Evolutionary conservation across 2,113 vertebrate genomes (phyloP).

Genomic region (Electrona antarctica): DNA sequence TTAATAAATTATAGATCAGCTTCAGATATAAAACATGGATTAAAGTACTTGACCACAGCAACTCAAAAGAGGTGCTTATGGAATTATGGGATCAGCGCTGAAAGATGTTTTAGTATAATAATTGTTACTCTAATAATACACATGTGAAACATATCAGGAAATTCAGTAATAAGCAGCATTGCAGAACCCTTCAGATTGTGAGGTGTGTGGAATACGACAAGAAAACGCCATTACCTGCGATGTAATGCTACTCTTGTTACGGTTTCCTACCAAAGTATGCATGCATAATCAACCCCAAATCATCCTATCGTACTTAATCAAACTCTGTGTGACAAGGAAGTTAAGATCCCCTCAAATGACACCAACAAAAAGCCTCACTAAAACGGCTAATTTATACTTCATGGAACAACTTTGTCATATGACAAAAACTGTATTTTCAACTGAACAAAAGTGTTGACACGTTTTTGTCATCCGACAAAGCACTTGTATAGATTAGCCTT

Average conservation of each 20-base stretch:
- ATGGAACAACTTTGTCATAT: no score
- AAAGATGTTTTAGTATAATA: slow-evolving; percentile 14
- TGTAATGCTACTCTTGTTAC: slow-evolving; percentile 64
- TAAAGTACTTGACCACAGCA: slow-evolving; percentile 21
- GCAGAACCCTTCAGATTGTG: slow-evolving; percentile 74
- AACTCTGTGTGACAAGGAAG: slow-evolving; percentile 82
- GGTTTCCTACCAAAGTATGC: slow-evolving; percentile 70
- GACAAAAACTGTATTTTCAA: no score
- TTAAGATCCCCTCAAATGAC: slow-evolving; percentile 58
- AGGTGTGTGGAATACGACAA: slow-evolving; percentile 56
- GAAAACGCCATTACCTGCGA: slow-evolving; percentile 78
- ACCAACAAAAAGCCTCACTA: slow-evolving; percentile 82
- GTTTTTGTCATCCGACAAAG: no score
- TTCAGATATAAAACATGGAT: slow-evolving; percentile 57
- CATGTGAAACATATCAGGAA: slow-evolving; percentile 33
- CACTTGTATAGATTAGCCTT: no score
- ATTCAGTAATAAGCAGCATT: slow-evolving; percentile 56
- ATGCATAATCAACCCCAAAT: slow-evolving; percentile 48
- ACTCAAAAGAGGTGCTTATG: background rate
- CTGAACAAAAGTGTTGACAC: no score
- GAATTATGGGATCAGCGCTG: slow-evolving; percentile 35
- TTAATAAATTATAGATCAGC: slow-evolving; percentile 59
- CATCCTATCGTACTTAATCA: slow-evolving; percentile 36
- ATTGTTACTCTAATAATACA: background rate
- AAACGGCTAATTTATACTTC: no score